phyloP scores from a whole-genome alignment of 2,888 invertebrate genomes.

The Holacanthella duospinosa region DNA sequence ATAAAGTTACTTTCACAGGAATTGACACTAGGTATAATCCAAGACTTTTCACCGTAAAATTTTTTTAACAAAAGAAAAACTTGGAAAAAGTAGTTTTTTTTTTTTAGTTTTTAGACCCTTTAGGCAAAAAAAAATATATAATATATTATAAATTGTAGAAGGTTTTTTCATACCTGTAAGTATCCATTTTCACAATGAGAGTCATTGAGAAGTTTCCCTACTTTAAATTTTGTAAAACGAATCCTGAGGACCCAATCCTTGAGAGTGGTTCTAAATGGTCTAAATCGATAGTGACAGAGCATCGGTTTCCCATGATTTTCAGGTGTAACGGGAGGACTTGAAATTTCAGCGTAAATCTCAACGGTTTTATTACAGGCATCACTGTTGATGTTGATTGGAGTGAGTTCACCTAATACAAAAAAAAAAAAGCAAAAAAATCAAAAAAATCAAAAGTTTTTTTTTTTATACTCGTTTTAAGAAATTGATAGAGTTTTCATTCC shows the following conservation, averaged over 20 bases:
- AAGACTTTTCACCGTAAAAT: no score
- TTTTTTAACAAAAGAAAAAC: no score
- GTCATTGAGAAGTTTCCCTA: conserved; percentile 73
- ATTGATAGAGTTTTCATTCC: no score
- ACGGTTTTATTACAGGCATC: conserved; percentile 91
- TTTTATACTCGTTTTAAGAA: no score
- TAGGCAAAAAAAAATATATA: no score
- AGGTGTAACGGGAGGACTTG: conserved; percentile 71
- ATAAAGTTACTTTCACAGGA: no score
- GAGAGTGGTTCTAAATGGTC: conserved; percentile 73
- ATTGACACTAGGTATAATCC: no score
- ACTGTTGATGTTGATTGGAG: conserved; percentile 9
- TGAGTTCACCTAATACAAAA: conserved; percentile 4
- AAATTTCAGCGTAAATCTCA: conserved; percentile 83
- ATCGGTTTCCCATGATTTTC: conserved; percentile 73
- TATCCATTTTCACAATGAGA: conserved; percentile 79
- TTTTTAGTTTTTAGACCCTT: no score
- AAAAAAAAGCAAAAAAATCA: no score
- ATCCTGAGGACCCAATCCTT: conserved; percentile 82
- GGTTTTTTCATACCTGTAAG: conserved; percentile 60
- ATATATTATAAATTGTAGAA: background rate
- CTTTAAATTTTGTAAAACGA: conserved; percentile 85
- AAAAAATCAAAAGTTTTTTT: no score
- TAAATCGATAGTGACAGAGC: conserved; percentile 82
- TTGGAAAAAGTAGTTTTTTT: no score